These are phyloP conservation scores for Macrosiphum euphorbiae DNA, from an alignment of 2,888 invertebrate species.

Conservation along the genomic window DNA sequence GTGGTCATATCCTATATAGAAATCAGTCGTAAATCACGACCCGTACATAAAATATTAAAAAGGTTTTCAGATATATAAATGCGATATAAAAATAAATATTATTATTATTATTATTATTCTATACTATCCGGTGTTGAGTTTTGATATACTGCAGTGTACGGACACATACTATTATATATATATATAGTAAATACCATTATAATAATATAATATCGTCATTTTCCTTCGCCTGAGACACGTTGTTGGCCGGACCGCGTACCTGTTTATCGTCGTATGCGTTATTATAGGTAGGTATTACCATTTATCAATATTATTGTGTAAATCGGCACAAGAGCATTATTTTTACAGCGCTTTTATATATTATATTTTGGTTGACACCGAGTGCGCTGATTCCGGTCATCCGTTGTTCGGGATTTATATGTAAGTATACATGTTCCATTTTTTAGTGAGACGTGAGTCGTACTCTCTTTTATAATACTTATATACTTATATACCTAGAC, in stretches of 20 bases:
- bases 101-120: not conserved
- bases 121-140: not conserved
- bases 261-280: not conserved
- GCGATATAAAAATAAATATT: conserved; percentile 2
- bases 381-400: not conserved
- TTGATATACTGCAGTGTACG: not conserved
- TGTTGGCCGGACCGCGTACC: not conserved
- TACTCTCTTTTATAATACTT: not conserved
- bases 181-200: too few relatives aligned
- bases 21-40: conserved; percentile 23
- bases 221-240: not conserved
- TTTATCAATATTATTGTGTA: not conserved
- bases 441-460: not conserved
- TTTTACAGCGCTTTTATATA: not conserved
- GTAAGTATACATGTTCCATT: not conserved
- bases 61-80: not conserved
- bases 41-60: not conserved
- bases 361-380: not conserved
- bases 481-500: too few relatives aligned
- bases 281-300: not conserved
- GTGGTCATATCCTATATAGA: not conserved
- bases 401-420: not conserved
- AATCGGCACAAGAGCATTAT: not conserved
- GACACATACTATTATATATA: not conserved
- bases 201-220: not conserved